Evolutionary conservation across 2,888 invertebrate species (phyloP).

Genomic region (Ophion costatus): DNA sequence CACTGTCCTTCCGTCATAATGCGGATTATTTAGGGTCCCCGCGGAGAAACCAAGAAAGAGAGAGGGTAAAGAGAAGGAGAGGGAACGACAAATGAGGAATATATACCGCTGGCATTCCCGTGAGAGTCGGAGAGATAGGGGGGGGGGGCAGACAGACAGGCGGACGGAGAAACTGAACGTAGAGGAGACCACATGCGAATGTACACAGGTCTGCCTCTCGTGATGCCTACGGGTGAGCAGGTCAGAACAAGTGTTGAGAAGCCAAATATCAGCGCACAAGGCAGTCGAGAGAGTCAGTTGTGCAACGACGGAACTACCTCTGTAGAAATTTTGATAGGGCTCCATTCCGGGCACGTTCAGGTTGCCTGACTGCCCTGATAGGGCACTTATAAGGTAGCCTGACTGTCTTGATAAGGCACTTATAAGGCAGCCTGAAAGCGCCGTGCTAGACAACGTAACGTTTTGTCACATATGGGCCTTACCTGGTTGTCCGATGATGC

Average conservation of each 20-base stretch:
- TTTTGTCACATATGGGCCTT: no score
- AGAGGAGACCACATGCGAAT: slow-evolving; percentile 31
- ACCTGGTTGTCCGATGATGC: no score
- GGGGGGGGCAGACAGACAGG: no score
- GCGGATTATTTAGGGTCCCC: slow-evolving; percentile 69
- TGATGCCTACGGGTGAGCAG: neutral
- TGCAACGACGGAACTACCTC: slow-evolving; percentile 49
- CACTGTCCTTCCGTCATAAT: slow-evolving; percentile 70
- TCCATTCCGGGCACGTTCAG: neutral
- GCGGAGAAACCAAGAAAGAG: slow-evolving; percentile 27
- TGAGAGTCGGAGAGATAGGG: no score
- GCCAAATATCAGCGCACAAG: no score
- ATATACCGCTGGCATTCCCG: slow-evolving; percentile 36
- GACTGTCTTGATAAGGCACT: neutral
- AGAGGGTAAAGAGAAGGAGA: slow-evolving; percentile 4
- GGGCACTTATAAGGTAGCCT: neutral
- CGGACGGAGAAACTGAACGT: slow-evolving; percentile 27
- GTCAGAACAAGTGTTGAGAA: neutral
- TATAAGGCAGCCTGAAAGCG: neutral
- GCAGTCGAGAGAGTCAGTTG: neutral
- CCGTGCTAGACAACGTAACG: no score
- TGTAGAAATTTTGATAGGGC: neutral
- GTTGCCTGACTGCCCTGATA: neutral
- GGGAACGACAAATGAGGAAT: slow-evolving; percentile 4
- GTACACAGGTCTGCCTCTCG: slow-evolving; percentile 17